Evolutionary conservation across 2,888 invertebrate species (phyloP).

Genomic region (Dusona sp.): DNA sequence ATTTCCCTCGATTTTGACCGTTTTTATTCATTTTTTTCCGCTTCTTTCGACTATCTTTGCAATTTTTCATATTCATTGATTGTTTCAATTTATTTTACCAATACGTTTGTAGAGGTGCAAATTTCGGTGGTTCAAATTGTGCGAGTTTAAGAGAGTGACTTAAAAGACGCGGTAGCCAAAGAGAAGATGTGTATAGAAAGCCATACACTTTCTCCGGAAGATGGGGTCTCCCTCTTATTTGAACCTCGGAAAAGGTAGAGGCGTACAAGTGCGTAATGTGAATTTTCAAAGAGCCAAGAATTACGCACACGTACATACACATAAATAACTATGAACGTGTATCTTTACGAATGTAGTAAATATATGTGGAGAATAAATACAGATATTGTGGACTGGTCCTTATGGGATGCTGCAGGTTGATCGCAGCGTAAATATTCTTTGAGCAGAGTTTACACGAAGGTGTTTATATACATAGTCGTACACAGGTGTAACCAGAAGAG

Average conservation of each 20-base stretch:
- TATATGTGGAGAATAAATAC: neutral
- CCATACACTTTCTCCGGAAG: slow-evolving; percentile 66
- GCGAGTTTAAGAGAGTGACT: slow-evolving; percentile 22
- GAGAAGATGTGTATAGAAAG: slow-evolving; percentile 66
- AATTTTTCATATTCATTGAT: neutral
- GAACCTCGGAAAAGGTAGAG: slow-evolving; percentile 35
- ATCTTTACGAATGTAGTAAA: slow-evolving; percentile 3
- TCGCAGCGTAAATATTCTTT: neutral
- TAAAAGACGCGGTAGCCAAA: slow-evolving; percentile 51
- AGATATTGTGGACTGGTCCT: slow-evolving; percentile 2
- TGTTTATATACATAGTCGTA: slow-evolving; percentile 36
- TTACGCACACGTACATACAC: neutral
- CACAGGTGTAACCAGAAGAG: slow-evolving; percentile 60
- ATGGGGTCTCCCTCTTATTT: slow-evolving; percentile 16
- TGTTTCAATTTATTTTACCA: neutral
- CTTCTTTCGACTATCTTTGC: neutral
- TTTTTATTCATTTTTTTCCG: neutral
- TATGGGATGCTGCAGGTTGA: neutral
- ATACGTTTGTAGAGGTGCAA: neutral
- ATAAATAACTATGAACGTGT: slow-evolving; percentile 11
- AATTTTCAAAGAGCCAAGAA: slow-evolving; percentile 45
- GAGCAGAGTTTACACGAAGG: slow-evolving; percentile 45
- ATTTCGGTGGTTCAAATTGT: slow-evolving; percentile 7
- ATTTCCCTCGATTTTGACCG: too few relatives aligned
- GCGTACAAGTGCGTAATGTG: slow-evolving; percentile 56